Conservation (phyloP, 2,888 invertebrate genomes). For the Xestoiulus laeticollis region DNA sequence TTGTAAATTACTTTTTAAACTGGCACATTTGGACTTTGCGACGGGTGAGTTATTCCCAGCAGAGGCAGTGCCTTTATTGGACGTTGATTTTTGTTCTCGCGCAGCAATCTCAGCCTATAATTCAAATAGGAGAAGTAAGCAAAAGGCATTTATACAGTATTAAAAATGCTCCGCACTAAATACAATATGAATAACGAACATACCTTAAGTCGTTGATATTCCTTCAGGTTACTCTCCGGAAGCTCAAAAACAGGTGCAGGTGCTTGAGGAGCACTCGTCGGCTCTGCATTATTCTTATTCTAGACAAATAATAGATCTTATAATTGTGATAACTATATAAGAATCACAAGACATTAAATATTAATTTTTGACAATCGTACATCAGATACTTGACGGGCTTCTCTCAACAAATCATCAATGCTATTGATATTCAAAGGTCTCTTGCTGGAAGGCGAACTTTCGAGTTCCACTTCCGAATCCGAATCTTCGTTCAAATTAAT, state of each 20-base stretch:
- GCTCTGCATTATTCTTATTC: neutral
- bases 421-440: constrained; percentile 38
- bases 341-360: neutral
- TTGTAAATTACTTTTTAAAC: neutral
- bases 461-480: constrained; percentile 49
- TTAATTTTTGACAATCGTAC: neutral
- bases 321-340: neutral
- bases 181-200: neutral
- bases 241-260: constrained; percentile 40
- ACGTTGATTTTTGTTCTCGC: constrained; percentile 45
- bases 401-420: constrained; percentile 50
- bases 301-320: neutral
- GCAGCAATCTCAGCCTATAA: constrained; percentile 49
- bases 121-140: neutral
- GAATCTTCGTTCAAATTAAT: constrained; percentile 56
- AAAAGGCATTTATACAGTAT: neutral
- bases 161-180: neutral
- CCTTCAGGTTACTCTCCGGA: constrained; percentile 45
- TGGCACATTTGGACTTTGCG: neutral
- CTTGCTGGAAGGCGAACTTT: constrained; percentile 20
- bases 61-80: neutral
- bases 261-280: neutral
- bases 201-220: constrained; percentile 52
- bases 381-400: constrained; percentile 51
- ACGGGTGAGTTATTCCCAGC: neutral